Conservation (phyloP, 1,140 invertebrate species). For the Sinella curviseta region DNA sequence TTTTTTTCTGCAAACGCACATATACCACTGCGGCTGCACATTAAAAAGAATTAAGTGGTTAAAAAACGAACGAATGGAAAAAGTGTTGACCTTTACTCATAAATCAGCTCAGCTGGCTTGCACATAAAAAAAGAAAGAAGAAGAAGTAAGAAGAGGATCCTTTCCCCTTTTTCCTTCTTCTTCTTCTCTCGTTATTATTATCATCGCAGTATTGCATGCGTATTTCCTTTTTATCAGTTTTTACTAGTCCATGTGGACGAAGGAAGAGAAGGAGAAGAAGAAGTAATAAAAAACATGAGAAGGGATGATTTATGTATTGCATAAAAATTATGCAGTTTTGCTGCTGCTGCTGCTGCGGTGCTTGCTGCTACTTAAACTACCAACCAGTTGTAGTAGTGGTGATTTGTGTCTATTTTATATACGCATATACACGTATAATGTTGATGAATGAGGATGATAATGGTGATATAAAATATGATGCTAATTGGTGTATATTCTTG, state of each 20-base stretch:
- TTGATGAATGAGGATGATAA: background rate
- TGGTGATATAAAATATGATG: background rate
- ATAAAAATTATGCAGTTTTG: slow-evolving; percentile 27
- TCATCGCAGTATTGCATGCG: background rate
- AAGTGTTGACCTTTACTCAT: slow-evolving; percentile 25
- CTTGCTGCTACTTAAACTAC: background rate
- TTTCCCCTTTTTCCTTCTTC: background rate
- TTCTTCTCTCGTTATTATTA: background rate
- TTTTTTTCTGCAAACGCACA: background rate
- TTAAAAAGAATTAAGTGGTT: slow-evolving; percentile 25
- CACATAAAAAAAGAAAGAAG: background rate
- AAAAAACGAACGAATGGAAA: slow-evolving; percentile 16
- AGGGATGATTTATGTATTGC: slow-evolving; percentile 25
- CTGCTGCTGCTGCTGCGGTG: background rate
- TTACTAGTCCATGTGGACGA: background rate
- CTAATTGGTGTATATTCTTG: slow-evolving; percentile 1
- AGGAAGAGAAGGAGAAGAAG: background rate
- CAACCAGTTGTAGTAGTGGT: too few relatives aligned
- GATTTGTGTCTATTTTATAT: too few relatives aligned
- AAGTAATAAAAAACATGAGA: slow-evolving; percentile 16
- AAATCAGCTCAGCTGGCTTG: slow-evolving; percentile 23
- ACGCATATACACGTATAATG: too few relatives aligned
- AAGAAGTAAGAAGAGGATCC: background rate
- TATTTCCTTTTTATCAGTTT: background rate
- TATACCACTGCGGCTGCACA: background rate